Base-by-base conservation (phyloP, 2,888 invertebrate genomes). In the Caenorhabditis panamensis region DNA sequence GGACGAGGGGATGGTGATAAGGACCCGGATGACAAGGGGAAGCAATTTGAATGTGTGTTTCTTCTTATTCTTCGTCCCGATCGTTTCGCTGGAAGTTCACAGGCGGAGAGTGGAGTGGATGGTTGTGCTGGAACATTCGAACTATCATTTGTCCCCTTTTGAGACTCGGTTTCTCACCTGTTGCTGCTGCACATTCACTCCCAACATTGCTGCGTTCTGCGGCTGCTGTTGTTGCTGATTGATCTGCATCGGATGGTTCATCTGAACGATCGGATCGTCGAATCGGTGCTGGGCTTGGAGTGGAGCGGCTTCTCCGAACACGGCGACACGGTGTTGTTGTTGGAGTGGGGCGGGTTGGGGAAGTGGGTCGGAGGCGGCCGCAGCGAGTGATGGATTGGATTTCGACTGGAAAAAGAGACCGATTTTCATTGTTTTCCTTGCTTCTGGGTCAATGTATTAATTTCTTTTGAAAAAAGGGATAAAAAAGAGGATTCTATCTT, bases 361-460 rank as follows among this genome's bases (percentile, higher is more conserved):
- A 9, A 92, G 90, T 20, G 92, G 91, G 75, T 92, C 92, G 67
- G 91, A 91, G 37, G 92, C 91, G 16, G 91, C 91, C 0, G 91
- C 91, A 26, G 92, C 92, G 64, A 90, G 82, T 1, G 85, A 84
- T 13, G 91, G 91, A 82, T 91, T 91, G 36, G 88, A 88, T 82
- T 91, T 91, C 41, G 89, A 89, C 83, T 83, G 64, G 16, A 83
- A 81, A 31, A 36, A 8, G 47, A 13, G 31, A n/a, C n/a, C n/a
- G n/a, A 5, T 13, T 36, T 16, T 22, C 13, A 47, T 31, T 49
- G n/a, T n/a, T n/a, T n/a, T n/a, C n/a, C n/a, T n/a, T n/a, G n/a
- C n/a, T n/a, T n/a, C n/a, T n/a, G n/a, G n/a, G n/a, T n/a, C n/a
- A n/a, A n/a, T n/a, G n/a, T n/a, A n/a, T n/a, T n/a, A n/a, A n/a